phyloP scores from a whole-genome alignment of 2,888 invertebrate genomes.

The Tipula vernalis region DNA sequence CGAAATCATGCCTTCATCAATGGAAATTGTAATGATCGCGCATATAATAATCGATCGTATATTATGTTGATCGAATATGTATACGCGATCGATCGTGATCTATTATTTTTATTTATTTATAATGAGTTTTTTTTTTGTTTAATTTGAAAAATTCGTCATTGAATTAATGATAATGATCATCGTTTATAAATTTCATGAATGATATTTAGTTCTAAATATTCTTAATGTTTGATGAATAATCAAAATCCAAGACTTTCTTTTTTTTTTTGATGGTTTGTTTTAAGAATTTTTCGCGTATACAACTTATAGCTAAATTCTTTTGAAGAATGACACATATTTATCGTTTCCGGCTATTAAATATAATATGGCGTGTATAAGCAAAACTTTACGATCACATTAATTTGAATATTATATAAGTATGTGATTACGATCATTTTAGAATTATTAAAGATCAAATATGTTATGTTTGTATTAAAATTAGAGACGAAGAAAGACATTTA shows the following conservation, averaged over 20 bases:
- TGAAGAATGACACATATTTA: not conserved
- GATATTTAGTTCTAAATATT: not conserved
- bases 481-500: no score
- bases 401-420: not conserved
- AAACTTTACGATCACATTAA: not conserved
- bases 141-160: not conserved
- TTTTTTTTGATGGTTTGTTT: not conserved
- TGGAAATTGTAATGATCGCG: not conserved
- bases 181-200: not conserved
- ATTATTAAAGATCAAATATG: not conserved
- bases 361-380: not conserved
- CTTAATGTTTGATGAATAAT: not conserved
- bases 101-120: not conserved
- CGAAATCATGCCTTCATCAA: not conserved
- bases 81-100: not conserved
- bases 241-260: not conserved
- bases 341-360: not conserved
- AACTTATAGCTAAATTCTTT: not conserved
- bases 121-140: no score
- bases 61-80: not conserved
- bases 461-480: no score
- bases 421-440: not conserved
- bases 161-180: not conserved
- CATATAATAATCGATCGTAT: not conserved
- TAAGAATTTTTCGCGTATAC: not conserved